Evolutionary conservation across 2,888 invertebrate species (phyloP).

Genomic region (Drosophila limbata): DNA sequence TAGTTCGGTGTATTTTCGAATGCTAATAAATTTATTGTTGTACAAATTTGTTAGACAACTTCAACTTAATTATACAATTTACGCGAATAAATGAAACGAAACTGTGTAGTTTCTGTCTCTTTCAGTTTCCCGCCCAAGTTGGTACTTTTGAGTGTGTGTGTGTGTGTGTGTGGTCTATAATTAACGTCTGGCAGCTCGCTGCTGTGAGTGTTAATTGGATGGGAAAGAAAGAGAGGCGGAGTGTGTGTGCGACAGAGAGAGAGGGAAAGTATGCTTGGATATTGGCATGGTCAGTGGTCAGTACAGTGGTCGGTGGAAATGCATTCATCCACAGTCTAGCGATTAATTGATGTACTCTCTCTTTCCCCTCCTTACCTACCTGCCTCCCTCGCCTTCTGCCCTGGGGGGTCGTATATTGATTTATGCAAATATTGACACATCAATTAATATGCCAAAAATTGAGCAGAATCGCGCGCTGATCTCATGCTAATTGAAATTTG

Average conservation of each 20-base stretch:
- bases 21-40: constrained; percentile 75
- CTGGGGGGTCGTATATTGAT: constrained; percentile 50
- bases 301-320: constrained; percentile 10
- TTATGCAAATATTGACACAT: constrained; percentile 67
- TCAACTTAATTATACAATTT: constrained; percentile 77
- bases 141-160: constrained; percentile 3
- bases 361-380: not conserved
- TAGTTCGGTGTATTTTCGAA: constrained; percentile 10
- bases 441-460: constrained; percentile 66
- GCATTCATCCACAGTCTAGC: constrained; percentile 9
- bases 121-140: not conserved
- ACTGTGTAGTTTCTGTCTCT: constrained; percentile 10
- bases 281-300: constrained; percentile 23
- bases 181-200: constrained; percentile 63
- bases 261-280: constrained; percentile 10
- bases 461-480: constrained; percentile 19
- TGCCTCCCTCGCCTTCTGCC: no score
- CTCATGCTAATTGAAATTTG: constrained; percentile 70
- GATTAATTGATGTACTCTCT: constrained; percentile 33
- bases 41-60: constrained; percentile 80
- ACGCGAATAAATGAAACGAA: constrained; percentile 66
- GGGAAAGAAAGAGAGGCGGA: constrained; percentile 1
- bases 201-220: constrained; percentile 68
- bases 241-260: not conserved
- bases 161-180: constrained; percentile 57